Evolutionary conservation across 30 jellyfish, hydroid and myxozoan genomes (phyloP).

Genomic region (Phacellophora camtschatica): DNA sequence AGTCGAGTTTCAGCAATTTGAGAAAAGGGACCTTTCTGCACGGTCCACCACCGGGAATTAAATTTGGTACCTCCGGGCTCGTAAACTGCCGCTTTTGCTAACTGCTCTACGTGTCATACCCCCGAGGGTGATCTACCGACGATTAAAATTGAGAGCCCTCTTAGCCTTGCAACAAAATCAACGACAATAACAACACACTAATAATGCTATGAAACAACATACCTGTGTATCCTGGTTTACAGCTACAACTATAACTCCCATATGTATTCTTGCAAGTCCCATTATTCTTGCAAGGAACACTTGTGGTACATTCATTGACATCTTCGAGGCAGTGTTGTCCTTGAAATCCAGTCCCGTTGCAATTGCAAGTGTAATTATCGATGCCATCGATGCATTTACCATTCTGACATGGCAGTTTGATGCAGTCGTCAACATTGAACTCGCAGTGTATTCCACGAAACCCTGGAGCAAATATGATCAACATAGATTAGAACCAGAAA

Average conservation of each 20-base stretch:
- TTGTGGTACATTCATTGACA: conserved; percentile 48
- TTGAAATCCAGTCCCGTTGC: conserved; percentile 56
- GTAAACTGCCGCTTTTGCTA: too few species aligned
- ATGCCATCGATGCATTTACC: conserved; percentile 80
- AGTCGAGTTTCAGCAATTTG: too few species aligned
- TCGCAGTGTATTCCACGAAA: conserved; percentile 63
- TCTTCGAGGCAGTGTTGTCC: conserved; percentile 58
- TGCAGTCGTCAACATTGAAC: conserved; percentile 53
- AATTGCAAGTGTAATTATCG: conserved; percentile 57
- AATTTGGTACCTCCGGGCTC: too few species aligned
- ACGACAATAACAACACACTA: too few species aligned
- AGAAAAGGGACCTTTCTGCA: too few species aligned
- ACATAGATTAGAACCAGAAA: not conserved
- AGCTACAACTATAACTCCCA: conserved; percentile 61
- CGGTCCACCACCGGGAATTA: too few species aligned
- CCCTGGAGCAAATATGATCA: conserved; percentile 10
- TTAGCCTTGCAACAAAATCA: too few species aligned
- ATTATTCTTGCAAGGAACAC: conserved; percentile 56
- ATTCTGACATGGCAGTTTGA: conserved; percentile 48
- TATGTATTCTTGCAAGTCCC: conserved; percentile 50
- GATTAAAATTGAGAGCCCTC: too few species aligned
- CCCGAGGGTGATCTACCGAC: too few species aligned
- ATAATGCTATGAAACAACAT: too few species aligned
- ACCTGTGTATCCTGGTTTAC: conserved; percentile 64
- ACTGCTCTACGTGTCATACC: too few species aligned